Percentiles rank a stretch among this genome's conserved stretches.
phyloP scores from a whole-genome alignment of 1,140 invertebrate genomes.

The Drosophila pallidifrons region DNA sequence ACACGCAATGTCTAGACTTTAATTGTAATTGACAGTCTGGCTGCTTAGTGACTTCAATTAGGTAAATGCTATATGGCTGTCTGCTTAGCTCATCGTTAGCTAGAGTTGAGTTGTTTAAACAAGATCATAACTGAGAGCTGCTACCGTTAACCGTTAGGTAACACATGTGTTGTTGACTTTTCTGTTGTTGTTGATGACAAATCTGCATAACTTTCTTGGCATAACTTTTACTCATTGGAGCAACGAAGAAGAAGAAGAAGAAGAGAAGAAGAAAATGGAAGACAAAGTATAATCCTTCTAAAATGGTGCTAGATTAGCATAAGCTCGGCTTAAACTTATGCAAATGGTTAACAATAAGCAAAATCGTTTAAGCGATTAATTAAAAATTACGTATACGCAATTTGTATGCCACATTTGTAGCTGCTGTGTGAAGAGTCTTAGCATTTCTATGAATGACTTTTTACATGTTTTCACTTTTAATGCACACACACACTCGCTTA shows the following conservation, averaged over 20 bases:
- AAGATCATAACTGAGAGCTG: conserved; percentile 21
- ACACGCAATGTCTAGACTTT: background rate
- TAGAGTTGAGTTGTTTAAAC: conserved; percentile 17
- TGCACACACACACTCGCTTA: conserved; percentile 62
- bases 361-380: conserved; percentile 71
- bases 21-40: background rate
- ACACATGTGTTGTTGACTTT: conserved; percentile 6
- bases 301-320: conserved; percentile 43
- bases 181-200: conserved; percentile 15
- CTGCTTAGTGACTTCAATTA: conserved; percentile 17
- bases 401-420: conserved; percentile 61
- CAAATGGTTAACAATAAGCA: conserved; percentile 46
- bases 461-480: conserved; percentile 82
- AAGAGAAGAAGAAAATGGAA: background rate
- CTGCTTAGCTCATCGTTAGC: conserved; percentile 15
- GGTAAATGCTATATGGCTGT: conserved; percentile 28
- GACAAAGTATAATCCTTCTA: conserved; percentile 42
- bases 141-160: conserved; percentile 28
- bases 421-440: conserved; percentile 26
- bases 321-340: conserved; percentile 36
- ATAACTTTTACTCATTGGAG: conserved; percentile 47
- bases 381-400: conserved; percentile 79
- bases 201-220: conserved; percentile 53
- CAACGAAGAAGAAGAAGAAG: background rate
- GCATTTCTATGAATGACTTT: conserved; percentile 69